phyloP scores from a whole-genome alignment of 2,113 vertebrate species.

The Tenrec ecaudatus region DNA sequence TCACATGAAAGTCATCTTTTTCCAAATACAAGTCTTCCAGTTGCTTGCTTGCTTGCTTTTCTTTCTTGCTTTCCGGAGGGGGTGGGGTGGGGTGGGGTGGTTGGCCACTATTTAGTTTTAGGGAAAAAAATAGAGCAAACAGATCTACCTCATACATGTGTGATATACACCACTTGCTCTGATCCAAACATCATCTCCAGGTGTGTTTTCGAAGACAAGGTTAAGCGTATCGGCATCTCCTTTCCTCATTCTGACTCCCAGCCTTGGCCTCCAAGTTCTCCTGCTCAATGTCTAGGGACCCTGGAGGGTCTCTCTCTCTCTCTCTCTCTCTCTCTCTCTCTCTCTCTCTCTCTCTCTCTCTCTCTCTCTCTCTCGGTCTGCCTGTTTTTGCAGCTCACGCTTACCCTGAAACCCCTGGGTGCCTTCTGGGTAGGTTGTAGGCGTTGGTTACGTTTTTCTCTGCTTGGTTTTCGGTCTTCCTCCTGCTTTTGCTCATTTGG shows the following conservation, averaged over 20 bases:
- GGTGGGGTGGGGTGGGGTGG: too few relatives aligned
- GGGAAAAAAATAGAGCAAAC: constrained; percentile 29
- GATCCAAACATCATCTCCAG: background rate
- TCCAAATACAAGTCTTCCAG: constrained; percentile 21
- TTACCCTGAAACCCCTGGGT: background rate
- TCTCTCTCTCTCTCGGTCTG: background rate
- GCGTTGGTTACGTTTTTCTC: constrained; percentile 10
- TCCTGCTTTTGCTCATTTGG: constrained; percentile 21
- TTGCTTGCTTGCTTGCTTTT: background rate
- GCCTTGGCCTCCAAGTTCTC: background rate
- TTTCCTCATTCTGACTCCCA: background rate
- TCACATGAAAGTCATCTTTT: background rate
- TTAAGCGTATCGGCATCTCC: background rate
- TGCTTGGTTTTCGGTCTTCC: constrained; percentile 12
- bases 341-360: too few relatives aligned
- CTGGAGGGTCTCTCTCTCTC: background rate
- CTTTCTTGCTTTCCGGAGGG: too few relatives aligned
- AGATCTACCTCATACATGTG: background rate
- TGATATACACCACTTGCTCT: background rate
- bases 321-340: too few relatives aligned
- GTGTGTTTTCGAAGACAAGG: background rate
- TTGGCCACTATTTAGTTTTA: background rate
- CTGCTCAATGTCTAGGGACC: background rate
- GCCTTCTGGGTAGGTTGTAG: background rate
- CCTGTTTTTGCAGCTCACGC: background rate